Conservation (phyloP, 2,113 vertebrate species). For the Rhipidura dahli region DNA sequence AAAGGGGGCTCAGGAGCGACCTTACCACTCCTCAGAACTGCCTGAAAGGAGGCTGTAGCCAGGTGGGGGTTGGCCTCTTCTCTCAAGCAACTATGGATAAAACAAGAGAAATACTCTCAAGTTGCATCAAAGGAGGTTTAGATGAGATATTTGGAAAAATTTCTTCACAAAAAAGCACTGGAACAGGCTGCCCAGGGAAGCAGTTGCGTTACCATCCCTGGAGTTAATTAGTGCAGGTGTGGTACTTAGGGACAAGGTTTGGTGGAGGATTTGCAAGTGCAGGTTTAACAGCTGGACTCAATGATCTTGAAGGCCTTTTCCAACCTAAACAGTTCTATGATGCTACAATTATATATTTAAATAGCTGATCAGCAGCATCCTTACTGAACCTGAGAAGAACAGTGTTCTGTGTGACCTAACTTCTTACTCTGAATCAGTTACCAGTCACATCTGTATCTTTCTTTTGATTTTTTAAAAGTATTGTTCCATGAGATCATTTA, state of each 20-base stretch:
- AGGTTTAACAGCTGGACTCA: neutral
- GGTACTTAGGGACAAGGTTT: neutral
- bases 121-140: neutral
- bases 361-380: neutral
- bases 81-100: neutral
- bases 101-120: neutral
- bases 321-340: neutral
- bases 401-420: accelerated
- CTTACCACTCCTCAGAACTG: neutral
- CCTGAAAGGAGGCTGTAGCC: neutral
- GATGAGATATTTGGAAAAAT: neutral
- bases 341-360: neutral
- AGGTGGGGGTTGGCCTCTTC: neutral
- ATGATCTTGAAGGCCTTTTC: neutral
- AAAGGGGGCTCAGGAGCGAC: neutral
- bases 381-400: neutral
- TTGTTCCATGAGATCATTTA: neutral
- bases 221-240: neutral
- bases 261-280: neutral
- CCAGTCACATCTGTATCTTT: neutral
- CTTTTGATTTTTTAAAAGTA: neutral
- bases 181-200: neutral
- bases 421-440: neutral
- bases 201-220: neutral
- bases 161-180: neutral